Evolutionary conservation across 1,140 invertebrate species (phyloP).

Genomic region (Listronotus oregonensis): DNA sequence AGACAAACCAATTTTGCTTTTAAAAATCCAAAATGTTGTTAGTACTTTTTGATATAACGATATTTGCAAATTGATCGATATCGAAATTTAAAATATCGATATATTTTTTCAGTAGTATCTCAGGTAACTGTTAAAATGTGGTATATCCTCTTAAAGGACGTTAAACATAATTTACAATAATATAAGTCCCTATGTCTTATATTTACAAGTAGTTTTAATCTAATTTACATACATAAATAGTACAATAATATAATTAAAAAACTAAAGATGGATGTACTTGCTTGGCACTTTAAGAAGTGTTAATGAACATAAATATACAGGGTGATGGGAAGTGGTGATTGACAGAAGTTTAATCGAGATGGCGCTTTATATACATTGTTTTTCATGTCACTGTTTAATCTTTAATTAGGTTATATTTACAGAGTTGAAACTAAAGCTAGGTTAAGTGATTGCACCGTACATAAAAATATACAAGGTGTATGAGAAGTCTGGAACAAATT

Average conservation of each 20-base stretch:
- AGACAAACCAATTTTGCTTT: no score
- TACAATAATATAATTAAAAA: conserved; percentile 16
- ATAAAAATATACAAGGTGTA: no score
- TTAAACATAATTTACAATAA: conserved; percentile 14
- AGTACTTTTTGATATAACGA: no score
- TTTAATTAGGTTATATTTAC: no score
- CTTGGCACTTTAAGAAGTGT: conserved; percentile 38
- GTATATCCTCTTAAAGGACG: not conserved
- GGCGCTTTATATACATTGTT: not conserved
- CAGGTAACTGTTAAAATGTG: no score
- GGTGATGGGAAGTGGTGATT: conserved; percentile 1
- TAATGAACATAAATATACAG: conserved; percentile 19
- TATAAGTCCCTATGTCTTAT: conserved; percentile 10
- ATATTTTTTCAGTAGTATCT: no score
- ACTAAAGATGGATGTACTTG: conserved; percentile 18
- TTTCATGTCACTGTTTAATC: not conserved
- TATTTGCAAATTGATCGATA: no score
- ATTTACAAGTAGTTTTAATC: conserved; percentile 31
- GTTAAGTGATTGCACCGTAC: no score
- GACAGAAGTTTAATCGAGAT: not conserved
- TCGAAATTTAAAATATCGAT: no score
- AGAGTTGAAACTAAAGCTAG: no score
- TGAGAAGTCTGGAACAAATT: no score
- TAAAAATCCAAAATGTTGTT: no score
- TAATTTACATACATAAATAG: conserved; percentile 38